Conservation (phyloP, 2,797 vertebrate species). For the Pseudochirops cupreus region DNA sequence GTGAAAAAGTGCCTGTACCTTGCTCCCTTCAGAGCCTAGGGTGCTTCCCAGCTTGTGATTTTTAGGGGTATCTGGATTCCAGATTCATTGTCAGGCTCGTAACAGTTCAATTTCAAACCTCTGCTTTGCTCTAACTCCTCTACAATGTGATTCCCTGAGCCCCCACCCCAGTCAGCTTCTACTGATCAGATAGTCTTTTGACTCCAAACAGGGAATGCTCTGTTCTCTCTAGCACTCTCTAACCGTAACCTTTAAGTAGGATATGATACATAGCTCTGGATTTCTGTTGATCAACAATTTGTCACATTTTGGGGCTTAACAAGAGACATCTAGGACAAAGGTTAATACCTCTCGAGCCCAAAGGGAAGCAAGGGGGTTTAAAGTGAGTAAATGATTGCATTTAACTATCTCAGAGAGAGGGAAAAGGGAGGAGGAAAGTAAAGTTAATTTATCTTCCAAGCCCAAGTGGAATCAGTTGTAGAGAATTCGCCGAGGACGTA, state of each 20-base stretch:
- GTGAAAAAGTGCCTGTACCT: not conserved
- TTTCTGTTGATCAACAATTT: not conserved
- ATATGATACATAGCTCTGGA: not conserved
- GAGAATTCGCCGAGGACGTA: not conserved
- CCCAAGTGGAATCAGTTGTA: not conserved
- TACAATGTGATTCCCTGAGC: too few relatives aligned
- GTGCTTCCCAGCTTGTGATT: not conserved
- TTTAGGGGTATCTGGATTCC: not conserved
- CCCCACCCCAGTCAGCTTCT: too few relatives aligned
- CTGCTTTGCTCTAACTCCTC: not conserved
- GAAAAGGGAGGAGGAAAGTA: not conserved
- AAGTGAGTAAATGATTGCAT: not conserved
- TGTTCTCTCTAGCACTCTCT: not conserved
- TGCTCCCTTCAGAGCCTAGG: not conserved
- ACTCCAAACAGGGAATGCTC: not conserved
- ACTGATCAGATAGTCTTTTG: not conserved
- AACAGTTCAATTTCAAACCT: not conserved
- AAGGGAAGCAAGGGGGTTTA: not conserved
- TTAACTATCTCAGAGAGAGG: not conserved
- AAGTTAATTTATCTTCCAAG: not conserved
- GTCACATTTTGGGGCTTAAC: not conserved
- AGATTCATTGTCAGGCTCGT: not conserved
- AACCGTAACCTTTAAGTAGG: not conserved
- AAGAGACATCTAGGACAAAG: not conserved
- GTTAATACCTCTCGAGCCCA: not conserved